Evolutionary conservation across 2,888 invertebrate species (phyloP).

Genomic region (Lottia scabra): DNA sequence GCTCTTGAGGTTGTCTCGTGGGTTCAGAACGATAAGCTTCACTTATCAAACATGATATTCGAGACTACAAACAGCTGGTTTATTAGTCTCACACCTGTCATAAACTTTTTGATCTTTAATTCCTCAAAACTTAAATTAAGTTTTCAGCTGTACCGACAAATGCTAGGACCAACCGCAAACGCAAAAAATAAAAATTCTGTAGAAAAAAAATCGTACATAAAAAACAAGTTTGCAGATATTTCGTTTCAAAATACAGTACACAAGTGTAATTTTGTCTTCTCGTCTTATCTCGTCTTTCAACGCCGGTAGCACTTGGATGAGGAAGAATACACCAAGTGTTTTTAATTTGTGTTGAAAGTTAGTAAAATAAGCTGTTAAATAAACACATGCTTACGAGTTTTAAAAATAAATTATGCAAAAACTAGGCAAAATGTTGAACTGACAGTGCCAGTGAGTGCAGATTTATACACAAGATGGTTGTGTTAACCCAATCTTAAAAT

Average conservation of each 20-base stretch:
- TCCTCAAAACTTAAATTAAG: background rate
- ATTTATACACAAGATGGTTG: no score
- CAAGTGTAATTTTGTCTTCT: conserved; percentile 3
- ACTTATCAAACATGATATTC: conserved; percentile 2
- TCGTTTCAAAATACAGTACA: background rate
- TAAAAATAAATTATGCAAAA: no score
- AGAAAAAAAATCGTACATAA: background rate
- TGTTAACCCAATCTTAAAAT: no score
- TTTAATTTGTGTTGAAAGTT: conserved; percentile 4
- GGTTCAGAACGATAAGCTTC: background rate
- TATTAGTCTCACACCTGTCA: conserved; percentile 3
- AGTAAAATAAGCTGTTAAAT: background rate
- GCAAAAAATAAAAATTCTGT: background rate
- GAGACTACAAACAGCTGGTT: background rate
- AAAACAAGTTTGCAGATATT: background rate
- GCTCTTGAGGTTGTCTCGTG: background rate
- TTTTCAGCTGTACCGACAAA: conserved; percentile 6
- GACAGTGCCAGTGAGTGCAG: no score
- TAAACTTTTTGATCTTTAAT: conserved; percentile 1
- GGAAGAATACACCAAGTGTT: background rate
- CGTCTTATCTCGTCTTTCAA: conserved; percentile 2
- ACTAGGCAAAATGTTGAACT: no score
- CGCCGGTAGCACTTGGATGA: background rate
- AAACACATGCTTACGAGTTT: background rate
- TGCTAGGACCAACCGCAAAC: background rate